Percentiles rank a stretch among this genome's conserved stretches.
These are phyloP conservation scores for Chloebia gouldiae DNA, from an alignment of 2,113 vertebrate species.

Conservation along the genomic window DNA sequence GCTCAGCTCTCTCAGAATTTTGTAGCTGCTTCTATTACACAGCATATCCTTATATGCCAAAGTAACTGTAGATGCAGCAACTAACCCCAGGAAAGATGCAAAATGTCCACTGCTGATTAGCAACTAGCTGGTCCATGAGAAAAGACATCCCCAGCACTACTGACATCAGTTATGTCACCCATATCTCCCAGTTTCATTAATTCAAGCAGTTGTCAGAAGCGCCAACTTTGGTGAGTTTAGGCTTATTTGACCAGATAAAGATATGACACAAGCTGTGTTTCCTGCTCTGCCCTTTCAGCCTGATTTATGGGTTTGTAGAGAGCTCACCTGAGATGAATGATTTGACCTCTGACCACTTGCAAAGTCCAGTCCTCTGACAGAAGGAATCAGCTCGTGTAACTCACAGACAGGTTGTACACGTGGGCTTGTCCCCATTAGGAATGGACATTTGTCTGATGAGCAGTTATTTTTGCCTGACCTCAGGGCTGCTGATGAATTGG, in stretches of 20 bases:
- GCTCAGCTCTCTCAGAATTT: not conserved
- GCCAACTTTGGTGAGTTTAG: not conserved
- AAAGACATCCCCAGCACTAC: not conserved
- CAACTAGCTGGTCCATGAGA: not conserved
- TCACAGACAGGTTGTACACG: rapidly evolving
- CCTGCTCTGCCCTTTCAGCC: not conserved
- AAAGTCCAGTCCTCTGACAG: not conserved
- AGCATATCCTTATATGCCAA: not conserved
- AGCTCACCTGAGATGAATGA: not conserved
- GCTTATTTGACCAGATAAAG: not conserved
- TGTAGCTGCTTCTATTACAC: not conserved
- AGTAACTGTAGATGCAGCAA: not conserved
- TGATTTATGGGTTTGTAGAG: rapidly evolving
- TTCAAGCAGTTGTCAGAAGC: not conserved
- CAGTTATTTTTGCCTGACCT: not conserved
- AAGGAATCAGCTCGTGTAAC: not conserved
- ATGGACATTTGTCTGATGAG: not conserved
- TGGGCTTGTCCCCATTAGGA: rapidly evolving
- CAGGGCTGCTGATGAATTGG: not conserved
- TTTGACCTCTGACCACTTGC: not conserved
- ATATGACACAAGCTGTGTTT: not conserved
- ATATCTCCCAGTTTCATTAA: not conserved
- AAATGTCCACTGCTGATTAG: not conserved
- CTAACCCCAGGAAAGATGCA: not conserved
- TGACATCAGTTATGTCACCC: not conserved